Base-by-base conservation (phyloP, 2,888 invertebrate species). In the Drosophila subsilvestris region DNA sequence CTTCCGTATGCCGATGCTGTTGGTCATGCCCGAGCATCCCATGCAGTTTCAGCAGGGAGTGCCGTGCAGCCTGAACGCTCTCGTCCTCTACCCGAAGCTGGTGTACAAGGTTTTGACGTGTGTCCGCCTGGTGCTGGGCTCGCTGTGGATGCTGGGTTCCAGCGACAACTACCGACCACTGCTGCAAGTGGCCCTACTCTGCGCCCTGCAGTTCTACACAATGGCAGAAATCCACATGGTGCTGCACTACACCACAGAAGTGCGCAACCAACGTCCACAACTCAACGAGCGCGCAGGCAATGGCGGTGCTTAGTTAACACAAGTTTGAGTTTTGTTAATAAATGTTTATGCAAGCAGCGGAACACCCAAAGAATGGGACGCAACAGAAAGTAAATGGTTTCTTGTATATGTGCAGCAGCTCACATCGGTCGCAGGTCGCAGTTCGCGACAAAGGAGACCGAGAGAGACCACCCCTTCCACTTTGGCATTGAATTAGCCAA, bases 41-140 rank as follows among this genome's bases (percentile, higher is more conserved):
- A 2, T n/a, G 0, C 37, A n/a, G 14, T 0, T 14, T n/a, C 2
- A 2, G 37, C 6, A 2, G 0, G 1, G 7, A 0, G 7, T 7
- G 7, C 37, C 37, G 7, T n/a, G 2, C 37, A n/a, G 1, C 37
- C 14, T 37, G 1, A 37, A n/a, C n/a, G 7, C 6, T 1, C 0
- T 37, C 7, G 7, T 14, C 14, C 6, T 37, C 37, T 14, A 6
- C 37, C 37, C 37, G 7, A n/a, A 2, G 37, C 37, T 37, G 37
- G 1, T 37, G 14, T 37, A 7, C 37, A 37, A n/a, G 7, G 2
- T 37, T 0, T 7, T 7, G 6, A 1, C 7, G 7, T n/a, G 37
- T 1, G n/a, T 2, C 37, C 37, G 2, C 37, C 6, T 2, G 7
- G 2, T 37, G 7, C 7, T 14, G 0, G 7, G 7, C 37, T 14